Base-by-base conservation (phyloP, 2,888 invertebrate species). In the Nasonovia ribisnigri region DNA sequence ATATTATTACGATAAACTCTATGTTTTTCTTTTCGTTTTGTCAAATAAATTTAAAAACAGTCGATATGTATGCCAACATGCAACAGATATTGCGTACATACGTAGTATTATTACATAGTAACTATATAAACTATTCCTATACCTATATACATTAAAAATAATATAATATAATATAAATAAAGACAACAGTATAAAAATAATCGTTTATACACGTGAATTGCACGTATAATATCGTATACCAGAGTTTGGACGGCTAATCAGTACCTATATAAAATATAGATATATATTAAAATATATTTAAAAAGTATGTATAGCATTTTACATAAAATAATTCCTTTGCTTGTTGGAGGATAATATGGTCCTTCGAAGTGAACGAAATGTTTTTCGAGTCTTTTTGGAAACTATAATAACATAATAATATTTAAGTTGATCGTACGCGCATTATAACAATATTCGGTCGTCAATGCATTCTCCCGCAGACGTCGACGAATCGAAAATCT, bases 1-100 rank as follows among this genome's bases (percentile, higher is more conserved):
- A 57, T 57, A 57, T 24, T 91, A 84, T 84, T 91, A 92, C 57
- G 57, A 86, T 84, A 84, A 84, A 86, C 42, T 91, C 57, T 91
- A n/a, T 43, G 24, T 91, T 86, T 86, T 91, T 43, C 43, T 86
- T 91, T 84, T 54, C 13, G 57, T 91, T 91, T 91, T n/a, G 36
- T 91, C 43, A 86, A 84, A 86, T 57, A 86, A 57, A 84, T 91
- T 91, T n/a, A 86, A 57, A 91, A 57, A 90, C 77, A 3, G 24
- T 42, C 48, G 60, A 29, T 60, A 86, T 46, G n/a, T 91, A 84
- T 84, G 91, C 54, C 84, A 54, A 43, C 29, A 20, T 16, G 29
- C 26, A 57, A 91, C 43, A 90, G 57, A 84, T 84, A 91, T 84
- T 84, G 54, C 89, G 60, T 89, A 88, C 10, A n/a, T 36, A 57